Conservation (phyloP, 2,888 invertebrate species). For the Coleophora deauratella region DNA sequence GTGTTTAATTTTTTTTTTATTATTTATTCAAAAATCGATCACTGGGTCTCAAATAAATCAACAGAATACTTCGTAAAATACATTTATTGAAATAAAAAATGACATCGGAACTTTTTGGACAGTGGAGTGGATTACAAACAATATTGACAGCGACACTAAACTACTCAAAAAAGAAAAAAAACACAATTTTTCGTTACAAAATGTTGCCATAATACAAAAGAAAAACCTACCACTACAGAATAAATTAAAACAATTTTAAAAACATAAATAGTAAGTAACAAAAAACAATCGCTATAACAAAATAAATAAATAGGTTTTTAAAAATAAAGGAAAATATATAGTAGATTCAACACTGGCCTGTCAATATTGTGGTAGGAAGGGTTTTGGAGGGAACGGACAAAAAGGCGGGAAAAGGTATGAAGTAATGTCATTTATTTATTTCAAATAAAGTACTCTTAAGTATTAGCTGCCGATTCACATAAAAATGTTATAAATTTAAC, state of each 20-base stretch:
- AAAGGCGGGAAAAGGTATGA: constrained; percentile 18
- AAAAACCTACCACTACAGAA: constrained; percentile 55
- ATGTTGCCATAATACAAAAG: constrained; percentile 44
- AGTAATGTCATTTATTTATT: constrained; percentile 67
- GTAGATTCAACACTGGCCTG: constrained; percentile 73
- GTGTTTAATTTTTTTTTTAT: no score
- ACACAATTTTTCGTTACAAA: constrained; percentile 49
- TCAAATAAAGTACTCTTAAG: constrained; percentile 65
- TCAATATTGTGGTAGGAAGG: constrained; percentile 64
- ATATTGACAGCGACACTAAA: constrained; percentile 69
- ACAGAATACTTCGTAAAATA: constrained; percentile 46
- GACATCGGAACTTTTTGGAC: constrained; percentile 62
- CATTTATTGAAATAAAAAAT: constrained; percentile 74
- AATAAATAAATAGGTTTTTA: constrained; percentile 64
- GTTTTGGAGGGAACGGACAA: constrained; percentile 25
- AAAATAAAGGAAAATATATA: constrained; percentile 46
- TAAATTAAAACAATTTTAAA: constrained; percentile 66
- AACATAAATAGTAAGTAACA: constrained; percentile 68
- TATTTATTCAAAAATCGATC: no score
- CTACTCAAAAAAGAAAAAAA: constrained; percentile 48
- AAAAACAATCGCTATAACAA: constrained; percentile 65
- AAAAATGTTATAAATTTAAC: constrained; percentile 52
- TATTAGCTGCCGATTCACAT: constrained; percentile 61
- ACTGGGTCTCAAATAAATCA: constrained; percentile 30
- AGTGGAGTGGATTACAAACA: constrained; percentile 62